These are phyloP conservation scores for Chloropsis cyanopogon DNA, from an alignment of 2,113 vertebrate species.

Conservation along the genomic window DNA sequence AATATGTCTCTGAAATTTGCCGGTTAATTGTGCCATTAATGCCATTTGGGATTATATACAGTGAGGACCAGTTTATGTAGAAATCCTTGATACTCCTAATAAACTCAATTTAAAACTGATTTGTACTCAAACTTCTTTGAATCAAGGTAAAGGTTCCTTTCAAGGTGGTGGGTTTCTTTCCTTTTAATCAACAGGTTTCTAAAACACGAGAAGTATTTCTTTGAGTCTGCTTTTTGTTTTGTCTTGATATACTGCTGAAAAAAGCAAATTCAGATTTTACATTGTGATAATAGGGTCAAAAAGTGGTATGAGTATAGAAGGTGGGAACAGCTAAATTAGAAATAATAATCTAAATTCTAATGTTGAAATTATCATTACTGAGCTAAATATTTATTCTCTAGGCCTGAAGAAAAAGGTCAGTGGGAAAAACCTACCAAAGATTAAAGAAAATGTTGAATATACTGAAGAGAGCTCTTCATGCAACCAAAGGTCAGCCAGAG, in stretches of 20 bases:
- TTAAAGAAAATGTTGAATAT: slow-evolving; percentile 49
- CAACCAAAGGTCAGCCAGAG: slow-evolving; percentile 46
- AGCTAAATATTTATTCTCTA: not conserved
- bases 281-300: not conserved
- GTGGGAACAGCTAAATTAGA: not conserved
- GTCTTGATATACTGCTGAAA: not conserved
- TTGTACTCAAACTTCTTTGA: not conserved
- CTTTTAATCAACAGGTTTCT: not conserved
- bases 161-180: not conserved
- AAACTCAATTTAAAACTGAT: not conserved
- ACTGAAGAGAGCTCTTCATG: not conserved
- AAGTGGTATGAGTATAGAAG: not conserved
- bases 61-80: not conserved
- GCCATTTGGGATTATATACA: not conserved
- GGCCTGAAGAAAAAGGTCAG: not conserved
- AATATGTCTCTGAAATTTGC: not conserved
- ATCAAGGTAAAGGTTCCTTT: not conserved
- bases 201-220: not conserved
- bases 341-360: not conserved
- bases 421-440: slow-evolving; percentile 12
- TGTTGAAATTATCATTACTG: not conserved
- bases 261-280: not conserved
- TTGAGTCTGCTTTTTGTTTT: not conserved
- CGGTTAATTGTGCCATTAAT: not conserved
- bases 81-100: not conserved